These are phyloP conservation scores for Drosophila nigricruria DNA, from an alignment of 2,888 invertebrate species.

Conservation along the genomic window DNA sequence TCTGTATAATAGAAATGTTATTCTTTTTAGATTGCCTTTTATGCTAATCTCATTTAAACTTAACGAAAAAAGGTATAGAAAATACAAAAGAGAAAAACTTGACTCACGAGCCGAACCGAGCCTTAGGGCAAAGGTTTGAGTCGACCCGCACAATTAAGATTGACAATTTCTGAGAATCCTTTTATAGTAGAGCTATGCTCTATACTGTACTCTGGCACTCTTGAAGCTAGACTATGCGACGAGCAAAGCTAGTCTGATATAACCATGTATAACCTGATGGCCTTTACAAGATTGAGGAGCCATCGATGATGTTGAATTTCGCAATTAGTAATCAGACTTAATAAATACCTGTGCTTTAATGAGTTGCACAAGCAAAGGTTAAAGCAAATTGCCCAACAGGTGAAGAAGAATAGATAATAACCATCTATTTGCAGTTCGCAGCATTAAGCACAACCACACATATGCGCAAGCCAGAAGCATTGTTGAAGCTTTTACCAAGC, in stretches of 20 bases:
- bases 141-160: neutral
- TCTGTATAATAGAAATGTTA: constrained; percentile 6
- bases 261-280: too few species aligned
- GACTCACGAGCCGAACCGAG: neutral
- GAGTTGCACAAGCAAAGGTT: constrained; percentile 4
- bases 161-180: neutral
- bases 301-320: too few species aligned
- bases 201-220: too few species aligned
- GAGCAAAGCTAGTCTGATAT: neutral
- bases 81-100: neutral
- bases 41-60: constrained; percentile 6
- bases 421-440: constrained; percentile 2
- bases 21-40: constrained; percentile 2
- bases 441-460: constrained; percentile 12
- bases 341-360: neutral
- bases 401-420: constrained; percentile 22
- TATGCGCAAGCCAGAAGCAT: constrained; percentile 8
- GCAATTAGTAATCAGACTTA: neutral
- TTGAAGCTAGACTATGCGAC: neutral
- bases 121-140: too few species aligned
- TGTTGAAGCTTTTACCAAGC: constrained; percentile 4
- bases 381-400: constrained; percentile 16
- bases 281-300: too few species aligned
- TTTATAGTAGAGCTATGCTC: neutral
- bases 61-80: constrained; percentile 1